Conservation (phyloP, 2,113 vertebrate genomes). For the Paratilapia polleni region DNA sequence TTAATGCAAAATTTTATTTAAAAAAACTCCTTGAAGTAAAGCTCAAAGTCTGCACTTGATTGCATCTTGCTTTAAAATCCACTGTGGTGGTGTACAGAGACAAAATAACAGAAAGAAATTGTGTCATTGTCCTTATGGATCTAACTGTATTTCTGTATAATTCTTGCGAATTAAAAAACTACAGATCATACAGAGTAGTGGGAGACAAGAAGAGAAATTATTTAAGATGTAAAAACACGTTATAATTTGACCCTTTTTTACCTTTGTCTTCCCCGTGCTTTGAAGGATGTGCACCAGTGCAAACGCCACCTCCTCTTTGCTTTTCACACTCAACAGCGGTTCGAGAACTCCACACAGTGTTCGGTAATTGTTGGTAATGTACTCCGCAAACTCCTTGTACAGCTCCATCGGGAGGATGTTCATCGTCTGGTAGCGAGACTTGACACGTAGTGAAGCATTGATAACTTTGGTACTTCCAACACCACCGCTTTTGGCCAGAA, state of each 20-base stretch:
- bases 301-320: conserved; percentile 97
- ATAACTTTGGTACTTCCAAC: conserved; percentile 89
- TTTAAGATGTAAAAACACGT: background rate
- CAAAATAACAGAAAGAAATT: background rate
- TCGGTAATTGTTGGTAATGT: conserved; percentile 95
- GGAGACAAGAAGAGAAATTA: background rate
- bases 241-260: conserved; percentile 45
- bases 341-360: conserved; percentile 94
- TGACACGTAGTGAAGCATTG: conserved; percentile 91
- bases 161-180: background rate
- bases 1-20: background rate
- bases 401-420: conserved; percentile 99
- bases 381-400: conserved; percentile 98
- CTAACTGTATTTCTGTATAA: background rate
- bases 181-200: background rate
- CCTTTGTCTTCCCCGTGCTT: conserved; percentile 96
- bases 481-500: conserved; percentile 83
- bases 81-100: background rate
- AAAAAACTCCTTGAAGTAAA: background rate
- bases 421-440: conserved; percentile 97
- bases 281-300: conserved; percentile 96
- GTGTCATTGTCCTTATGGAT: background rate
- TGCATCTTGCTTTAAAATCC: background rate
- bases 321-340: conserved; percentile 93
- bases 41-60: background rate